A percentile compares a stretch with the other conserved stretches of the same genome.
Evolutionary conservation across 1,140 invertebrate species (phyloP).

Genomic region (Drosophila nigrodunni): DNA sequence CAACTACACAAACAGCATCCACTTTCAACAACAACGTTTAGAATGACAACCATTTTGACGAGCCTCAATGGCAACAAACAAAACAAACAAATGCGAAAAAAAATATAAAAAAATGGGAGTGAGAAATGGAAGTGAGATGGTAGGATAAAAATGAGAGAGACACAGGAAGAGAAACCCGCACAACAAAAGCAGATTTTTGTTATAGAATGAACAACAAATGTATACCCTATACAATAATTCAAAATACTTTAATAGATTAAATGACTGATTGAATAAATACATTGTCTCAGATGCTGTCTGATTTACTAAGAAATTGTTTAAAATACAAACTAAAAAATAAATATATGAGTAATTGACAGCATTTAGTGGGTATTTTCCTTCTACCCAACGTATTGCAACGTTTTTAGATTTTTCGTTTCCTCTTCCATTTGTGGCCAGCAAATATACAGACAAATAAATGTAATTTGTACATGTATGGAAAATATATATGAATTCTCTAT

Average conservation of each 20-base stretch:
- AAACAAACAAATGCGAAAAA: slow-evolving; percentile 18
- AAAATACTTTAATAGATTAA: background rate
- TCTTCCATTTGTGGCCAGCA: background rate
- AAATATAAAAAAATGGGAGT: background rate
- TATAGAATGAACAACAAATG: background rate
- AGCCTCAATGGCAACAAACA: slow-evolving; percentile 52
- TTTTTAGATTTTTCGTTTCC: slow-evolving; percentile 12
- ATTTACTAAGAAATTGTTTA: no score
- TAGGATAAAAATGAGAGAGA: background rate
- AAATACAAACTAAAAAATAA: no score
- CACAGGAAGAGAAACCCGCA: background rate
- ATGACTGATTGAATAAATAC: background rate
- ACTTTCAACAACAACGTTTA: slow-evolving; percentile 53
- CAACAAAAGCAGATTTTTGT: background rate
- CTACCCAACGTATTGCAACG: slow-evolving; percentile 2
- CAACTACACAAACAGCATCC: slow-evolving; percentile 17
- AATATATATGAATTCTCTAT: slow-evolving; percentile 28
- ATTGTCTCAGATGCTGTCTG: no score
- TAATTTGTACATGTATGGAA: slow-evolving; percentile 30
- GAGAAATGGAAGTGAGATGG: background rate
- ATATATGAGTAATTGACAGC: no score
- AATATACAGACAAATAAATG: slow-evolving; percentile 20
- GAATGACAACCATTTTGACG: slow-evolving; percentile 61
- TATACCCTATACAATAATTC: slow-evolving; percentile 8
- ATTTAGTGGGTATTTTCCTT: slow-evolving; percentile 15